Evolutionary conservation across 1,140 invertebrate species (phyloP).

Genomic region (Lordiphosa clarofinis): DNA sequence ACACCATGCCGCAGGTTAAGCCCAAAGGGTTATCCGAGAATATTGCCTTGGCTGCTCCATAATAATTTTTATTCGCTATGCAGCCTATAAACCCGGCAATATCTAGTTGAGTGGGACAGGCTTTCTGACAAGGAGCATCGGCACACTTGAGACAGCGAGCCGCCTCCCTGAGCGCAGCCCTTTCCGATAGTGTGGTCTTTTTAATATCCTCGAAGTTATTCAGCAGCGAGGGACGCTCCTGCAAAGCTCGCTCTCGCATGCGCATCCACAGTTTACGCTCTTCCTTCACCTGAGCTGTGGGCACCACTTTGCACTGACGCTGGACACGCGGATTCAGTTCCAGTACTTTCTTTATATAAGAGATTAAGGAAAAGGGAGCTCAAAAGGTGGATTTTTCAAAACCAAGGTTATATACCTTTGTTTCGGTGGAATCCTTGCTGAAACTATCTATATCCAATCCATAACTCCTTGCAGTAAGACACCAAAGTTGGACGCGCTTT

Average conservation of each 20-base stretch:
- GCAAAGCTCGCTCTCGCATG: conserved; percentile 2
- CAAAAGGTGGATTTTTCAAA: neutral
- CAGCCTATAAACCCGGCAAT: conserved; percentile 97
- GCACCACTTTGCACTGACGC: conserved; percentile 86
- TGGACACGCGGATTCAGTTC: conserved; percentile 90
- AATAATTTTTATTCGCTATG: conserved; percentile 98
- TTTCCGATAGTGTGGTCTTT: conserved; percentile 96
- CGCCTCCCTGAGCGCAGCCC: conserved; percentile 95
- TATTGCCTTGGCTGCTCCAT: conserved; percentile 97
- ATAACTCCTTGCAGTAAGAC: neutral
- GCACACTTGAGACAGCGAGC: conserved; percentile 96
- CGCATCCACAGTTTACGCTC: conserved; percentile 97
- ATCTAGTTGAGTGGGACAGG: conserved; percentile 97
- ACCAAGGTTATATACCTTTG: neutral
- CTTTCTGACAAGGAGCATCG: conserved; percentile 98
- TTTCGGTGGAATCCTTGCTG: conserved; percentile 1
- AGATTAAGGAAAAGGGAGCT: neutral
- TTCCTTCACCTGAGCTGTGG: conserved; percentile 90
- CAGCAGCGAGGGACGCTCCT: conserved; percentile 86
- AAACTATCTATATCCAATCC: neutral
- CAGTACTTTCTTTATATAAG: conserved; percentile 87
- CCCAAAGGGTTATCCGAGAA: conserved; percentile 98
- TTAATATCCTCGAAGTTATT: conserved; percentile 98
- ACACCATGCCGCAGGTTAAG: conserved; percentile 99
- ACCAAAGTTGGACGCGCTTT: neutral